These are phyloP conservation scores for Chironomus striatipennis DNA, from an alignment of 1,140 invertebrate species.

Conservation along the genomic window DNA sequence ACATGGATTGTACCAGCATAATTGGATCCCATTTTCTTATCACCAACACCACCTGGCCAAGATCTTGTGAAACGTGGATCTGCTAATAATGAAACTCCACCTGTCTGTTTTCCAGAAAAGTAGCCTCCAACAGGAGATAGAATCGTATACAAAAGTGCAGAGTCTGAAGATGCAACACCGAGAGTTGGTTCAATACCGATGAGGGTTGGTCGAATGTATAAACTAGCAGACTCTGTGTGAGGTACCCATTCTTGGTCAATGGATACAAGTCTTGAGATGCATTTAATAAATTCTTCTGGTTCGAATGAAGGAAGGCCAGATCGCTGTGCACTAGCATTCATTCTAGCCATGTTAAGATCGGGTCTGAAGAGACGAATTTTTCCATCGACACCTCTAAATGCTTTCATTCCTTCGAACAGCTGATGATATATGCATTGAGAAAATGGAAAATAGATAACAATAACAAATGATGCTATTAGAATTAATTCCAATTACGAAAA, in stretches of 20 bases:
- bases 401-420: conserved; percentile 99
- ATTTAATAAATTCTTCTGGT: conserved; percentile 76
- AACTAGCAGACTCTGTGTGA: conserved; percentile 72
- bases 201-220: conserved; percentile 93
- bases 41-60: conserved; percentile 93
- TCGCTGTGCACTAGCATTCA: conserved; percentile 76
- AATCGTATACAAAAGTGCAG: conserved; percentile 84
- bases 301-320: conserved; percentile 88
- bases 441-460: too few species aligned
- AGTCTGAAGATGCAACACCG: conserved; percentile 75
- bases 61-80: conserved; percentile 46
- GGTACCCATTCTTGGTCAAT: conserved; percentile 98
- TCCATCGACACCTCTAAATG: conserved; percentile 87
- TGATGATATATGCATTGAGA: conserved; percentile 40
- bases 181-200: conserved; percentile 95
- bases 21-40: conserved; percentile 91
- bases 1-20: conserved; percentile 80
- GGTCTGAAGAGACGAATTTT: conserved; percentile 92
- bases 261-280: conserved; percentile 74
- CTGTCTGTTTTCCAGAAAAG: conserved; percentile 52
- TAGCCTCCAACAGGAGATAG: conserved; percentile 90
- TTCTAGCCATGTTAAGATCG: conserved; percentile 88
- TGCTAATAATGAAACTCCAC: conserved; percentile 58
- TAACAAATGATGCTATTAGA: too few species aligned
- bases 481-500: conserved; percentile 29